Percentiles rank a stretch among this genome's conserved stretches.
These are phyloP conservation scores for Megaceryle torquata DNA, from an alignment of 2,113 vertebrate species.

Conservation along the genomic window DNA sequence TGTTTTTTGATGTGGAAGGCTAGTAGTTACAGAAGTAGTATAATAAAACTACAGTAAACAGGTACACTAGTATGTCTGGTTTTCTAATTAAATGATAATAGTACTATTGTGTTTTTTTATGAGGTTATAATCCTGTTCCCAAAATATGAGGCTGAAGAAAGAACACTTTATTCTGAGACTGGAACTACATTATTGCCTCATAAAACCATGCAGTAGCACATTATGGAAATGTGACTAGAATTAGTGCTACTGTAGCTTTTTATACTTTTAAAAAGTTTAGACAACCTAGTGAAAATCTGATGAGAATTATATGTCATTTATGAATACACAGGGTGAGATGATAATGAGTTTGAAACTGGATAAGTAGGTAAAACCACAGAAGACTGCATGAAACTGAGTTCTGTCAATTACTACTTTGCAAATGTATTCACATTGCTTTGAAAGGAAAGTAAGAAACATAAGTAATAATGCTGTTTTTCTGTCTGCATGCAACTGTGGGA, in stretches of 20 bases:
- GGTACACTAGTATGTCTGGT: background rate
- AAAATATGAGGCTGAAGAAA: background rate
- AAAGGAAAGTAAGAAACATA: background rate
- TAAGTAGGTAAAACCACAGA: background rate
- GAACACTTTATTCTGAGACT: background rate
- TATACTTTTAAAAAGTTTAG: background rate
- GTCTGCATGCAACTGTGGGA: background rate
- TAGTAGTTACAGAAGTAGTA: background rate
- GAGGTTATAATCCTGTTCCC: conserved; percentile 2
- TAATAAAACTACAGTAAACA: conserved; percentile 7
- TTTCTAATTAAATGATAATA: conserved; percentile 36
- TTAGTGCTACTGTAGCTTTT: background rate
- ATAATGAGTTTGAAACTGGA: background rate
- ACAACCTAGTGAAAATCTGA: background rate
- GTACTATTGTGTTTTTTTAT: background rate
- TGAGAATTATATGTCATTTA: background rate
- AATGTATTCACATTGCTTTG: background rate
- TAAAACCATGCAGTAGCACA: background rate
- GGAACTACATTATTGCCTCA: background rate
- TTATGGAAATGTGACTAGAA: background rate
- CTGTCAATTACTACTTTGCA: background rate
- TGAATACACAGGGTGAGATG: background rate
- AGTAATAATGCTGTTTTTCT: background rate
- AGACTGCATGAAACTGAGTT: background rate
- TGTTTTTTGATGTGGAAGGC: background rate